Base-by-base conservation (phyloP, 2,888 invertebrate genomes). In the Seladonia tumulorum region DNA sequence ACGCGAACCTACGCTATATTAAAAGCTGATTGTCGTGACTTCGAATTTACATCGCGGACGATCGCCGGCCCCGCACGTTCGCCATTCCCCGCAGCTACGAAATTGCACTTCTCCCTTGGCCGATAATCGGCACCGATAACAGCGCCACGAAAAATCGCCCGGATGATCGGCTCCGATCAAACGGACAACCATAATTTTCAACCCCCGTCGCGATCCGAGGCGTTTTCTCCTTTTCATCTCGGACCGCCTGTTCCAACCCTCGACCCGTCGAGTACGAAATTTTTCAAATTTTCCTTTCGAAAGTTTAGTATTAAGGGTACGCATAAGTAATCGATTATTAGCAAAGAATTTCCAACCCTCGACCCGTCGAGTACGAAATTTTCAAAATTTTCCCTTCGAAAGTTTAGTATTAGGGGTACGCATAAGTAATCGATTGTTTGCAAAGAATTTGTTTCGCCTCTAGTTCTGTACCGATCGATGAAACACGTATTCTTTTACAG, bases 21-120 rank as follows among this genome's bases (percentile, higher is more conserved):
- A 86, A 82, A 89, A 82, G 45, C 63, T 74, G 78, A 89, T 87
- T 85, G 79, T 79, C 79, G 49, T 42, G 70, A 75, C 87, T 84
- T 79, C 63, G 63, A 42, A 70, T 68, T 71, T 74, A 68, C 72
- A 47, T 68, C 63, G 29, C 10, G 60, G 70, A 70, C 74, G 47
- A 57, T 80, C 68, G 63, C 7, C n/a, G 53, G n/a, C n/a, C n/a
- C 25, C 47, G 39, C 47, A 47, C 22, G 42, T 68, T 74, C 49
- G 76, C 45, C 45, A 22, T 35, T 35, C 60, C 63, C 29, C 18
- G 63, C 42, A 12, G 12, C n/a, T n/a, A 35, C 63, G 63, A 22
- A 76, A 76, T 63, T 63, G 29, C 63, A n/a, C 76, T 63, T 76
- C 47, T 29, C 76, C 22, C 22, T 29, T 14, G 42, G 12, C 57